Percentiles rank a stretch among this genome's conserved stretches.
phyloP scores from a whole-genome alignment of 2,888 invertebrate species.

The Calephelis perditalis region DNA sequence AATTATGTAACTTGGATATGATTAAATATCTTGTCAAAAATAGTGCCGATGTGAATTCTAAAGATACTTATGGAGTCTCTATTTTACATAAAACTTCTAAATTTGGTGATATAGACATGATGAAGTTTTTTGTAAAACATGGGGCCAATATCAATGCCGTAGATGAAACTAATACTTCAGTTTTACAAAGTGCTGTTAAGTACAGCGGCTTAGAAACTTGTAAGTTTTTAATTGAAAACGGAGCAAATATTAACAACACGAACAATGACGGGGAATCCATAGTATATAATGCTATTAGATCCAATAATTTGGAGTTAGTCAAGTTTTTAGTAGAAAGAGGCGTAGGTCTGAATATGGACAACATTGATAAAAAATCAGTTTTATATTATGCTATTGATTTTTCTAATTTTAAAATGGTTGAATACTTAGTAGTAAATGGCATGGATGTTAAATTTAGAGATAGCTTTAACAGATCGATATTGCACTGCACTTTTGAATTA shows the following conservation, averaged over 20 bases:
- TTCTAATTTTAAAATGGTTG: background rate
- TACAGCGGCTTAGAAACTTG: background rate
- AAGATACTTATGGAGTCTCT: background rate
- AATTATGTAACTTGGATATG: background rate
- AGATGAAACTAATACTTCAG: background rate
- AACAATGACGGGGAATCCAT: background rate
- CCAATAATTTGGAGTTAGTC: background rate
- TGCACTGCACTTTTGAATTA: background rate
- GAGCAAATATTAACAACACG: background rate
- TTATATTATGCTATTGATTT: background rate
- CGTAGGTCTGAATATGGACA: background rate
- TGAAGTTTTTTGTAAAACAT: background rate
- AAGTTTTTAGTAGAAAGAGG: background rate
- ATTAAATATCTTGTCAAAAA: conserved; percentile 5
- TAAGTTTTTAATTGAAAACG: conserved; percentile 2
- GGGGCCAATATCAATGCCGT: background rate
- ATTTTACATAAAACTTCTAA: conserved; percentile 3
- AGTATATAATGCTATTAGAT: background rate
- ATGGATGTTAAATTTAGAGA: background rate
- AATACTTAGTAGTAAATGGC: conserved; percentile 4
- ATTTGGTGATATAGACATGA: background rate
- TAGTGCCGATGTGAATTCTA: conserved; percentile 9
- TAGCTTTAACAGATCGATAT: background rate
- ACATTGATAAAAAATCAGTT: background rate
- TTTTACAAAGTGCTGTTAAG: conserved; percentile 3